Evolutionary conservation across 2,113 vertebrate species (phyloP).

Genomic region (Scomber colias): DNA sequence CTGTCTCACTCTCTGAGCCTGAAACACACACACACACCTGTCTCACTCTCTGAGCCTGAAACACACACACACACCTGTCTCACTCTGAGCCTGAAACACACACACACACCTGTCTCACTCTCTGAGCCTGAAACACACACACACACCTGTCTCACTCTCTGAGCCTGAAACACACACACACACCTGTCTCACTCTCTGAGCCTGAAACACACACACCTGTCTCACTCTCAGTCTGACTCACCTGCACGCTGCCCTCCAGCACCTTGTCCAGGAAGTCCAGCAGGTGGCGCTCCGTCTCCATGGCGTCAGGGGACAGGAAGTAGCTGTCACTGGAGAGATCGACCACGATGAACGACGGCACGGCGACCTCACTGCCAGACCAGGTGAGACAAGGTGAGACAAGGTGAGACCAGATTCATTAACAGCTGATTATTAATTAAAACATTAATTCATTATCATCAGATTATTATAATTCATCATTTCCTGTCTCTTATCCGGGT

Average conservation of each 20-base stretch:
- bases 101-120: no score
- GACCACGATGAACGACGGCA: constrained; percentile 91
- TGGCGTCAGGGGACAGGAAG: constrained; percentile 86
- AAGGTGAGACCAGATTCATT: background rate
- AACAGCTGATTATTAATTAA: no score
- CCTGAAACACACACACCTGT: constrained; percentile 25
- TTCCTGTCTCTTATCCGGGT: no score
- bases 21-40: background rate
- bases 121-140: no score
- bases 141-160: no score
- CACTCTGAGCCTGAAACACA: no score
- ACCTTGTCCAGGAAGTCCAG: constrained; percentile 90
- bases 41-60: no score
- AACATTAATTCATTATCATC: no score
- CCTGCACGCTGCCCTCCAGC: constrained; percentile 88
- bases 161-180: background rate
- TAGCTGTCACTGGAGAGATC: constrained; percentile 97
- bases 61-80: no score
- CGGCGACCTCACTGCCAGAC: constrained; percentile 87
- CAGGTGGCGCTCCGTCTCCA: constrained; percentile 88
- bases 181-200: constrained; percentile 82
- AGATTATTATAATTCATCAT: no score
- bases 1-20: constrained; percentile 83
- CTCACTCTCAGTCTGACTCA: constrained; percentile 67
- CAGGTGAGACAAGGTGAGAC: no score